Evolutionary conservation across 2,888 invertebrate species (phyloP).

Genomic region (Plemyria rubiginata): DNA sequence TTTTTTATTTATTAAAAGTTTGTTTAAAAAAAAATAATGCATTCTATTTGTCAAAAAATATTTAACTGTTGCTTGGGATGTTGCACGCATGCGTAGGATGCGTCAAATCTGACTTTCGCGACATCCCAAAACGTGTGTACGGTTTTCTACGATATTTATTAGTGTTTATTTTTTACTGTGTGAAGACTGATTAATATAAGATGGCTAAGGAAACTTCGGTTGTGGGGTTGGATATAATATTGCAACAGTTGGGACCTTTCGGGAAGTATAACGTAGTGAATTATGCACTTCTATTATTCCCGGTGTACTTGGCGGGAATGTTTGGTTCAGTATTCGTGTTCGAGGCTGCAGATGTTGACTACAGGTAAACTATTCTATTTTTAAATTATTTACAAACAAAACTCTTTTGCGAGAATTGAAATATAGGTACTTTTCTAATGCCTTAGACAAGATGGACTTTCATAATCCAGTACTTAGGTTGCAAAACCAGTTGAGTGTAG

Average conservation of each 20-base stretch:
- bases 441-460: conserved; percentile 2
- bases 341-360: conserved; percentile 70
- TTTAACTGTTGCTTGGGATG: conserved; percentile 1
- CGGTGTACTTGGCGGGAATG: conserved; percentile 77
- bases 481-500: conserved; percentile 13
- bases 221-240: conserved; percentile 65
- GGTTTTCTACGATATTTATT: conserved; percentile 16
- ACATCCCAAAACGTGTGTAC: conserved; percentile 25
- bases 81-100: conserved; percentile 37
- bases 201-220: conserved; percentile 57
- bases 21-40: conserved; percentile 8
- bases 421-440: background rate
- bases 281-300: conserved; percentile 71
- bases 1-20: conserved; percentile 6
- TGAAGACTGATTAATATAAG: conserved; percentile 45
- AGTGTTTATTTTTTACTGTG: conserved; percentile 24
- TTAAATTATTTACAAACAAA: background rate
- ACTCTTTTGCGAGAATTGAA: background rate
- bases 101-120: conserved; percentile 35
- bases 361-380: conserved; percentile 59
- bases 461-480: background rate
- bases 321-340: conserved; percentile 75
- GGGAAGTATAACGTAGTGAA: conserved; percentile 74
- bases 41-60: conserved; percentile 4
- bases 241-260: conserved; percentile 71